Evolutionary conservation across 2,113 vertebrate species (phyloP), one percentile per base, ranked within the genome.

Genomic region (Trinectes maculatus): DNA sequence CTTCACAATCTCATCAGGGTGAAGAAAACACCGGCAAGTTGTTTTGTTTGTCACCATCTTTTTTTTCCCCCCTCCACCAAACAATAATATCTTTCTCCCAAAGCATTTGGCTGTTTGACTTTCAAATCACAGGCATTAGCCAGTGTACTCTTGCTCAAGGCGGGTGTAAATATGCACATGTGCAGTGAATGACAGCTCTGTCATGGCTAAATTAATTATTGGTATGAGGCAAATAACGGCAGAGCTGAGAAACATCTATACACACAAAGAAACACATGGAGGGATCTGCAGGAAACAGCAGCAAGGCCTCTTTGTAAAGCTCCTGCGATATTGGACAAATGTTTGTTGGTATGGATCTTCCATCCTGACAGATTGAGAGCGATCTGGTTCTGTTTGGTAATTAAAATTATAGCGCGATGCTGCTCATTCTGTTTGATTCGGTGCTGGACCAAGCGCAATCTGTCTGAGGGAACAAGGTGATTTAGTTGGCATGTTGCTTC

Each of bases 201-300:
- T 89, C 85, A 72, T 53, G 74, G 85, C 85, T 86, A 92, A 91
- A 91, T 91, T 90, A 91, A 91, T 91, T 89, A 90, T 85, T 87
- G 84, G 84, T 85, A 56, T 65, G 89, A 89, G 71, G 89, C 89
- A 89, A 89, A 89, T 91, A 91, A 88, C 79, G 87, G 87, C 87
- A 81, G 84, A 75, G 79, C 85, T 71, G 64, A 52, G 87, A 80
- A 89, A 90, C 90, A 87, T 90, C 90, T 89, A 89, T 77, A 77
- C 89, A 89, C 89, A 91, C 87, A 91, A 83, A 90, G 88, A 91
- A 89, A 86, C 89, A 89, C 84, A 90, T 91, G 81, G 85, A 84
- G 68, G 75, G 86, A 89, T 83, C 82, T 77, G 74, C 82, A 70
- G 66, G 76, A 85, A 89, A 88, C 87, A 88, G 88, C 87, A 86